Evolutionary conservation across 1,140 invertebrate species (phyloP).

Genomic region (Acromyrmex echinatior): DNA sequence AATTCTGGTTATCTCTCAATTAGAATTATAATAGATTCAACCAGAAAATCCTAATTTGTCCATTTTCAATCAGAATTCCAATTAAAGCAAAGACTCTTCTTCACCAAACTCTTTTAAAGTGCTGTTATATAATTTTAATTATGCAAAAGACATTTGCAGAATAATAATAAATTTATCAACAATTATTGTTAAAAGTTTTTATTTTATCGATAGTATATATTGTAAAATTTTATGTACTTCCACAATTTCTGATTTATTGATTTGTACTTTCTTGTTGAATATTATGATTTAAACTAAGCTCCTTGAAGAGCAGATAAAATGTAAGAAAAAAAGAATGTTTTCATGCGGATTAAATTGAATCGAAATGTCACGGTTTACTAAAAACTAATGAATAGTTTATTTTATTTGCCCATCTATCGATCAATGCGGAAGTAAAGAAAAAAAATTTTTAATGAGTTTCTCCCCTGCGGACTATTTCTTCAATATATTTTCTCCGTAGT

Average conservation of each 20-base stretch:
- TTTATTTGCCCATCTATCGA: conserved; percentile 11
- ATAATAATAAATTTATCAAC: not conserved
- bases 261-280: conserved; percentile 1
- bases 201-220: not conserved
- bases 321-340: conserved; percentile 26
- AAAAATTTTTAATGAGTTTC: conserved; percentile 50
- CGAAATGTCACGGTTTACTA: conserved; percentile 45
- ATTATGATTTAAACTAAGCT: not conserved
- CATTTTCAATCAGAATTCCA: too few species aligned
- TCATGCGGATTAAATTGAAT: conserved; percentile 42
- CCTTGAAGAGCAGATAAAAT: not conserved
- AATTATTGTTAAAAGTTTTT: conserved; percentile 9
- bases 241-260: conserved; percentile 1
- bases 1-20: too few species aligned
- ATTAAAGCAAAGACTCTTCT: too few species aligned
- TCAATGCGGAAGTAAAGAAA: conserved; percentile 45
- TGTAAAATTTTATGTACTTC: not conserved
- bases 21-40: too few species aligned
- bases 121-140: not conserved
- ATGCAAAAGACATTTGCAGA: not conserved
- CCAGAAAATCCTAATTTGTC: too few species aligned
- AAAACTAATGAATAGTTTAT: conserved; percentile 50
- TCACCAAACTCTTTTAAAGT: too few species aligned
- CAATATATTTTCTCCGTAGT: not conserved
- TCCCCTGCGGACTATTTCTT: conserved; percentile 7